Evolutionary conservation across 2,113 vertebrate species (phyloP), one percentile per base, ranked within the genome.

Genomic region (Meriones unguiculatus): DNA sequence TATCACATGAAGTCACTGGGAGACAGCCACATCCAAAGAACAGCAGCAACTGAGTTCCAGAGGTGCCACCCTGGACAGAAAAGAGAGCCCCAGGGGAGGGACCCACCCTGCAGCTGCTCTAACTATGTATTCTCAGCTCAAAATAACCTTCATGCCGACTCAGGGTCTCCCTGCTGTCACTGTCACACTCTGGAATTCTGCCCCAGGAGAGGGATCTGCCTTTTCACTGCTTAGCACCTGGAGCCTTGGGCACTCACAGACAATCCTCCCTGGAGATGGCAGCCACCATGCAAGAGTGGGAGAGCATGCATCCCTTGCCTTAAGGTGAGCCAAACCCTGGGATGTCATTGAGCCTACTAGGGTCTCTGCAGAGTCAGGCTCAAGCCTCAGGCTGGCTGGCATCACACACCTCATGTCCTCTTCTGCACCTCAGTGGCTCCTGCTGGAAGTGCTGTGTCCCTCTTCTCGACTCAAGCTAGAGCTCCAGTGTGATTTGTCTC

Each of bases 271-370:
- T 15, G 9, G 41, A n/a, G 50, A 28, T 18, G 5, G 10, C 1
- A 59, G 52, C 24, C 52, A 57, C 32, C 86, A 17, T 25, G 1
- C 24, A 18, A 30, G 52, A 89, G 69, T 57, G 69, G 52, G 52
- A 88, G 14, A 75, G 24, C 24, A 30, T 11, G 24, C 52, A 38
- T 76, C 10, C 17, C 25, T 15, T 24, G 10, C 35, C 87, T 28
- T 30, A 35, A 76, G 38, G 32, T n/a, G 30, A 38, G 35, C 7
- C 72, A 81, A 17, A 8, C 14, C 2, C 13, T 5, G 30, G 78
- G 24, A 11, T 1, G 0, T 38, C 4, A 1, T 12, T 0, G 24
- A 5, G 18, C 13, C 18, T 46, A n/a, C 52, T 0, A 12, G 5
- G 54, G 54, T 32, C 72, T 41, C 81, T 22, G 17, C n/a, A 59